Conservation (phyloP, 1,140 invertebrate genomes). For the Lordiphosa clarofinis region DNA sequence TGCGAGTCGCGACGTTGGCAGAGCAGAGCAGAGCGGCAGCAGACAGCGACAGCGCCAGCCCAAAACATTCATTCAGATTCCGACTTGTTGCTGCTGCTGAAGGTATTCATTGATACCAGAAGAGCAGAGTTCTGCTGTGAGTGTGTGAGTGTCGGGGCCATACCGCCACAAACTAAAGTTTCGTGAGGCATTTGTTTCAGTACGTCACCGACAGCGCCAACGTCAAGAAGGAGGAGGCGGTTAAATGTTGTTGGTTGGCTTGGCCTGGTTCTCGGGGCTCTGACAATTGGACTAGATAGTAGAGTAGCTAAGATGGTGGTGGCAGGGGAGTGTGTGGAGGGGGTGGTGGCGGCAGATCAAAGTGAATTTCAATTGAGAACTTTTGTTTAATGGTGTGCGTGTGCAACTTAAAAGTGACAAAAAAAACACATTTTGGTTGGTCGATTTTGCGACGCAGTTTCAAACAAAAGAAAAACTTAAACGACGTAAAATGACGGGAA, state of each 20-base stretch:
- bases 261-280: conserved; percentile 22
- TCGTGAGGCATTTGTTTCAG: conserved; percentile 65
- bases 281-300: conserved; percentile 29
- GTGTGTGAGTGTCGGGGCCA: conserved; percentile 26
- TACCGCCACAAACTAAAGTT: conserved; percentile 61
- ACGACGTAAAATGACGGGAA: conserved; percentile 33
- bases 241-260: neutral
- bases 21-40: conserved; percentile 11
- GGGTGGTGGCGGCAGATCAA: conserved; percentile 22
- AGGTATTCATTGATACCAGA: conserved; percentile 19
- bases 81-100: conserved; percentile 11
- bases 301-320: too few species aligned
- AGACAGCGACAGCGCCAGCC: conserved; percentile 15
- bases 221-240: conserved; percentile 74
- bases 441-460: conserved; percentile 67
- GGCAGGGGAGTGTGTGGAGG: too few species aligned
- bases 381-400: conserved; percentile 32
- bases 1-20: too few species aligned
- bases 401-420: conserved; percentile 31
- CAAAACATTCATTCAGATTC: conserved; percentile 50
- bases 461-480: conserved; percentile 49
- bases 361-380: conserved; percentile 52
- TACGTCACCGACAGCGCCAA: conserved; percentile 73
- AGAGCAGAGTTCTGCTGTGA: conserved; percentile 6
- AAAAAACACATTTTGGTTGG: conserved; percentile 43